Evolutionary conservation across 2,113 vertebrate species (phyloP), one percentile per base, ranked within the genome.

Genomic region (Panthera uncia): DNA sequence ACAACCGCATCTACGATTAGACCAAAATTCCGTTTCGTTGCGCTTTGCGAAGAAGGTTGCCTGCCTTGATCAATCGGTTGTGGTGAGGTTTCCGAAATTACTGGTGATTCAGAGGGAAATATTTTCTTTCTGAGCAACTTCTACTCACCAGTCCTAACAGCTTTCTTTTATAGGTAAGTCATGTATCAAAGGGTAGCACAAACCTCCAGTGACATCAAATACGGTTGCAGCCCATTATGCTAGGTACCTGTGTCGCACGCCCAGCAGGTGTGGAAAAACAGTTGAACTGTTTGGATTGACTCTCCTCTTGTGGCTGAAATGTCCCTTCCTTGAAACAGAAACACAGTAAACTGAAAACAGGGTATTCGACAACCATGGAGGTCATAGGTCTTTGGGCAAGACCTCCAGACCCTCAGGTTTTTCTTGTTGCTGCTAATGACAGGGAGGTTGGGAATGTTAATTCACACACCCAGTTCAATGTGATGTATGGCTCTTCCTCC

Each of bases 101-200:
- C 9, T 36, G 33, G 41, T 1, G 18, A 89, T 29, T 61, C 41
- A 82, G 52, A 93, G 52, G 31, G 73, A 68, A 95, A 41, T 41
- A 33, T n/a, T 82, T 57, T 84, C 45, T 38, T 93, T 92, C 81
- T 82, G 71, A 88, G 41, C 57, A 69, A 85, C 41, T 45, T 76
- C 85, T 69, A 55, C 27, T 52, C 78, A 96, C 18, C 63, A 81
- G 41, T 61, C 68, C 91, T 69, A 63, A 88, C 13, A 57, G 36
- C 36, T 45, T 48, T 65, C 48, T 84, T 95, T 69, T 48, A 23
- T 1, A 29, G 25, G 23, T 13, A 90, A 94, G 36, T 18, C n/a
- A 52, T 2, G 2, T 19, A 36, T 25, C 8, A 36, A 87, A 61
- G 50, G 21, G 31, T 0, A 41, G 41, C 61, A 79, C 23, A 52